Evolutionary conservation across 53 echinoderm and acorn worm species (phyloP).

Genomic region (Arbacia lixula): DNA sequence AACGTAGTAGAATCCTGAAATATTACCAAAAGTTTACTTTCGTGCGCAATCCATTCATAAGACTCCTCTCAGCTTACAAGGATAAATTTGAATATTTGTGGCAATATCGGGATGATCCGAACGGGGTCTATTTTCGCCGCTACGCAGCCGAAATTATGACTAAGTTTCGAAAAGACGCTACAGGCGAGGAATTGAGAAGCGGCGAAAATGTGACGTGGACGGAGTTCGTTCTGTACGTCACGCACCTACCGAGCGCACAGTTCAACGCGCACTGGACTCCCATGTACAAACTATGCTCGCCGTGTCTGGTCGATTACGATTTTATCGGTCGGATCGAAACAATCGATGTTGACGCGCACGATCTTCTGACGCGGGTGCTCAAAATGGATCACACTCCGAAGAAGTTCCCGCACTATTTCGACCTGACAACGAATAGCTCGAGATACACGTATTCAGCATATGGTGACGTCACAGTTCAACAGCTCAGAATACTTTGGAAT

Average conservation of each 20-base stretch:
- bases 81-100: slow-evolving; percentile 42
- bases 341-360: background rate
- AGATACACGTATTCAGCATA: slow-evolving; percentile 18
- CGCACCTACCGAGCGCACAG: background rate
- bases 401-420: slow-evolving; percentile 3
- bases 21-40: slow-evolving; percentile 47
- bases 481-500: slow-evolving; percentile 16
- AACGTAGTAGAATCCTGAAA: slow-evolving; percentile 14
- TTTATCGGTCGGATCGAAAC: slow-evolving; percentile 48
- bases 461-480: slow-evolving; percentile 34
- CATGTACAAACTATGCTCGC: slow-evolving; percentile 60
- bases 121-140: slow-evolving; percentile 43
- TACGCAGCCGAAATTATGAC: slow-evolving; percentile 43
- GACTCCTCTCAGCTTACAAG: slow-evolving; percentile 58
- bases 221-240: slow-evolving; percentile 33
- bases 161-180: slow-evolving; percentile 23
- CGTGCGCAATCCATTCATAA: slow-evolving; percentile 58
- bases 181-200: background rate
- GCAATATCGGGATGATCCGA: slow-evolving; percentile 41
- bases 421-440: slow-evolving; percentile 33
- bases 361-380: background rate
- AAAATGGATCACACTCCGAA: background rate
- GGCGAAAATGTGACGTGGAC: slow-evolving; percentile 56
- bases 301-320: slow-evolving; percentile 62
- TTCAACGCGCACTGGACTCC: slow-evolving; percentile 61